Evolutionary conservation across 2,888 invertebrate species (phyloP).

Genomic region (Melipona beecheii): DNA sequence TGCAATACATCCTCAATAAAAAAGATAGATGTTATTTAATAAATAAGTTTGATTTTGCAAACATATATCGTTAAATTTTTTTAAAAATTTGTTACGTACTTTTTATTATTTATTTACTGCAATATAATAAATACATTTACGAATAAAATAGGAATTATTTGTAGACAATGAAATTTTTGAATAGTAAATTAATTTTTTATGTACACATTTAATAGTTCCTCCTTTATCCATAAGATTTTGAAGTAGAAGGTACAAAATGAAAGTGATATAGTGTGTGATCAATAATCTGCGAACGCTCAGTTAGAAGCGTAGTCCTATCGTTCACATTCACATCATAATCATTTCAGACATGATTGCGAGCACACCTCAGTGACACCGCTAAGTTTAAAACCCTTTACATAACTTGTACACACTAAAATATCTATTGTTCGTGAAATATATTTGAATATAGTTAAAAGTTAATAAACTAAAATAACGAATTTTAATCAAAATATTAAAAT

Average conservation of each 20-base stretch:
- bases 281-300: constrained; percentile 32
- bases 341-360: constrained; percentile 13
- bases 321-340: constrained; percentile 29
- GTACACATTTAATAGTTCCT: neutral
- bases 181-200: too few species aligned
- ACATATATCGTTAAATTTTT: neutral
- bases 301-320: constrained; percentile 9
- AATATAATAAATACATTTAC: neutral
- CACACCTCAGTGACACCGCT: neutral
- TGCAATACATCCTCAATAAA: neutral
- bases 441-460: neutral
- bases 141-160: neutral
- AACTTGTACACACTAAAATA: neutral
- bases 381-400: neutral
- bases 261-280: constrained; percentile 32
- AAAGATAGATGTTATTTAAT: neutral
- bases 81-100: neutral
- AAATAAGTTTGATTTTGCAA: neutral
- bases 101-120: neutral
- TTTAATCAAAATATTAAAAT: neutral
- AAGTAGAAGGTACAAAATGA: constrained; percentile 14
- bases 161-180: neutral
- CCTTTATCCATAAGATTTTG: neutral
- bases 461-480: neutral
- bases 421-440: neutral